These are phyloP conservation scores for Agonopterix heracliana DNA, from an alignment of 2,888 invertebrate genomes.

Conservation along the genomic window DNA sequence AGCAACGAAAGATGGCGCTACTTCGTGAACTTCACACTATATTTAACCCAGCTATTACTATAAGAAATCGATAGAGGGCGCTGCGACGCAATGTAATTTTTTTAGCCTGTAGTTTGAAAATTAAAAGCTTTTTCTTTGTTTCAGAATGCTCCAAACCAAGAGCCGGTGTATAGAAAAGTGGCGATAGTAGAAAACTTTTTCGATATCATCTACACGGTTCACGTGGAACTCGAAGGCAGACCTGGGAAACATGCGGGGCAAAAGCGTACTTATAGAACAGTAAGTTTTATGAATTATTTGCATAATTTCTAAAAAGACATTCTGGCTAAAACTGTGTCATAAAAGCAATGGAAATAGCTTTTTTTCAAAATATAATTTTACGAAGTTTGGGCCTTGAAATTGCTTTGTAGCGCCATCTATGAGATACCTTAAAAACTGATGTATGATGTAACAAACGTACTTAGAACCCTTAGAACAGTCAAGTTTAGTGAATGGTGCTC, in stretches of 20 bases:
- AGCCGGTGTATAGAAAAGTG: slow-evolving; percentile 90
- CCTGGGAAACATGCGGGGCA: slow-evolving; percentile 98
- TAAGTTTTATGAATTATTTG: slow-evolving; percentile 64
- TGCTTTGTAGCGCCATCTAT: too few relatives aligned
- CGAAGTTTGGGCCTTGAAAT: background rate
- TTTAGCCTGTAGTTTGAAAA: too few relatives aligned
- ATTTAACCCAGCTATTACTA: too few relatives aligned
- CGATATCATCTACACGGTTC: slow-evolving; percentile 96
- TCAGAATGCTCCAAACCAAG: slow-evolving; percentile 82
- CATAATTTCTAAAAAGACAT: background rate
- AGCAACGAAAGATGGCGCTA: background rate
- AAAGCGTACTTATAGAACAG: slow-evolving; percentile 96
- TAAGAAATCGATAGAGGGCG: too few relatives aligned
- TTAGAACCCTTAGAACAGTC: too few relatives aligned
- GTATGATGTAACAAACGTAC: too few relatives aligned
- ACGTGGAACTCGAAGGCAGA: slow-evolving; percentile 94
- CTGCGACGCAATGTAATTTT: too few relatives aligned
- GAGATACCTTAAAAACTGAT: too few relatives aligned
- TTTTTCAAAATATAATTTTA: background rate
- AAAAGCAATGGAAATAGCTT: background rate
- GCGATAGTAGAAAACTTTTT: slow-evolving; percentile 99
- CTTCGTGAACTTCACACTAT: too few relatives aligned
- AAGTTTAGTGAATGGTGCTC: too few relatives aligned
- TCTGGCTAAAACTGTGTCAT: too few relatives aligned
- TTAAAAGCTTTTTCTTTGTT: slow-evolving; percentile 48